Percentiles rank a stretch among this genome's conserved stretches.
Evolutionary conservation across 1,140 invertebrate genomes (phyloP).

Genomic region (Drosophila asahinai): DNA sequence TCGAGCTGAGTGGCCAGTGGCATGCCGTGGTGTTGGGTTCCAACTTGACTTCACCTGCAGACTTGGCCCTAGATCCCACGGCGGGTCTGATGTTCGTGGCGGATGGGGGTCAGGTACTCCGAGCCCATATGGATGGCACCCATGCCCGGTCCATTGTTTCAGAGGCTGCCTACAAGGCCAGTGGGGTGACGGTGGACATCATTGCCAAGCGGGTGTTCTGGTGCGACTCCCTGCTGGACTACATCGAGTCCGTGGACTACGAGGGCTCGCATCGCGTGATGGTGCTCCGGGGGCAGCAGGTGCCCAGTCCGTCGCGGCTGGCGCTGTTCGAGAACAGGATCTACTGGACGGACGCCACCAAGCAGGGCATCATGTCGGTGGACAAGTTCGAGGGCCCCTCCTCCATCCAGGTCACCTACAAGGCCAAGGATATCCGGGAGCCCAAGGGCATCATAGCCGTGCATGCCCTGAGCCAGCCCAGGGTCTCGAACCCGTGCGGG

Average conservation of each 20-base stretch:
- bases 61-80: slow-evolving; percentile 96
- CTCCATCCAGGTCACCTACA: slow-evolving; percentile 92
- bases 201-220: slow-evolving; percentile 96
- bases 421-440: slow-evolving; percentile 92
- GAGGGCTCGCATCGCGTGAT: slow-evolving; percentile 93
- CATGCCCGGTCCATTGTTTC: slow-evolving; percentile 92
- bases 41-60: slow-evolving; percentile 95
- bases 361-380: slow-evolving; percentile 96
- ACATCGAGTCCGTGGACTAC: slow-evolving; percentile 99
- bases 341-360: slow-evolving; percentile 98
- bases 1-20: slow-evolving; percentile 93
- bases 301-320: slow-evolving; percentile 94
- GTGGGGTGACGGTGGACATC: slow-evolving; percentile 94
- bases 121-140: slow-evolving; percentile 97
- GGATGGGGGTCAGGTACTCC: slow-evolving; percentile 94
- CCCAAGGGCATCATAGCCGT: slow-evolving; percentile 94
- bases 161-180: slow-evolving; percentile 95
- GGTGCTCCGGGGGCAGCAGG: slow-evolving; percentile 92
- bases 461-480: slow-evolving; percentile 91
- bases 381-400: slow-evolving; percentile 94
- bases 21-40: slow-evolving; percentile 96
- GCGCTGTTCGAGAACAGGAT: slow-evolving; percentile 96
- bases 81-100: slow-evolving; percentile 97
- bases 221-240: slow-evolving; percentile 98
- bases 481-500: slow-evolving; percentile 94